These are phyloP conservation scores for Drosophila tropicalis DNA, from an alignment of 1,140 invertebrate genomes.

Conservation along the genomic window DNA sequence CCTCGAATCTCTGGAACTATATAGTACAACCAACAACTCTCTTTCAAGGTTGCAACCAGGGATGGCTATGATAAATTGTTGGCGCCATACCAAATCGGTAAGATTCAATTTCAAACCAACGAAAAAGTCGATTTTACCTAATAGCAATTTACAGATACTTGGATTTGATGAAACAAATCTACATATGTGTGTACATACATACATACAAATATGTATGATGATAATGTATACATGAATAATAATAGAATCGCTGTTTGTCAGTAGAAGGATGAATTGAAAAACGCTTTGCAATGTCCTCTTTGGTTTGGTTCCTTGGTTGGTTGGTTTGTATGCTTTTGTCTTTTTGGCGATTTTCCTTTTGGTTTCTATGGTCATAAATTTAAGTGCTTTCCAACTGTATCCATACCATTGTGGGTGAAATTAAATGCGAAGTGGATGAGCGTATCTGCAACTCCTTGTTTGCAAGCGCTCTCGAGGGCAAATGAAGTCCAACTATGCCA, in stretches of 20 bases:
- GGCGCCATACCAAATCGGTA: background rate
- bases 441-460: background rate
- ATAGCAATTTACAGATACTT: too few relatives aligned
- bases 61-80: background rate
- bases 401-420: background rate
- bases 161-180: background rate
- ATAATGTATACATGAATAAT: background rate
- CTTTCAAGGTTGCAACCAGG: constrained; percentile 1
- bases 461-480: constrained; percentile 5
- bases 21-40: background rate
- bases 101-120: too few relatives aligned
- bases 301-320: background rate
- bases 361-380: constrained; percentile 10
- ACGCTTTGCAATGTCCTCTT: background rate
- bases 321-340: background rate
- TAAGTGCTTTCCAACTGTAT: constrained; percentile 4
- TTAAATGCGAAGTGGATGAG: background rate
- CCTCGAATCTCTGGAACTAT: background rate
- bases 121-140: too few relatives aligned
- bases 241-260: background rate
- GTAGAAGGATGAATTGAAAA: constrained; percentile 1
- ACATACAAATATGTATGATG: too few relatives aligned
- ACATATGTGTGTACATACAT: background rate
- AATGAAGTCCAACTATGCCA: background rate
- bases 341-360: background rate